These are phyloP conservation scores for Macropodus opercularis DNA, from an alignment of 2,797 vertebrate species.

Conservation along the genomic window DNA sequence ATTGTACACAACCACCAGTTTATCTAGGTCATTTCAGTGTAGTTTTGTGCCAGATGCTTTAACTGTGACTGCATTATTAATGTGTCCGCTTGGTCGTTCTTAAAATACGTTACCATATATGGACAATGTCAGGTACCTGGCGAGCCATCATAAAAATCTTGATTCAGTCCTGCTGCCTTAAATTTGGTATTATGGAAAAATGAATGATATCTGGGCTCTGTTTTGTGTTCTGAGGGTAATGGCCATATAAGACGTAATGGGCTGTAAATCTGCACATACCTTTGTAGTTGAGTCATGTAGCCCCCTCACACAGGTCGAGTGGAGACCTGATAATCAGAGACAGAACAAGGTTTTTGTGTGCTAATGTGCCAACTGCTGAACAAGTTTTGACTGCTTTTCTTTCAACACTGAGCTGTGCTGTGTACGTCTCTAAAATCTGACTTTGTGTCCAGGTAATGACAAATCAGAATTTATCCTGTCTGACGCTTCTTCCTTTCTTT, in stretches of 20 bases:
- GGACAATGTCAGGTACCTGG: constrained; percentile 68
- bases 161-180: constrained; percentile 22
- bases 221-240: constrained; percentile 51
- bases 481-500: constrained; percentile 27
- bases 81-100: constrained; percentile 29
- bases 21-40: too few relatives aligned
- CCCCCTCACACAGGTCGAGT: constrained; percentile 48
- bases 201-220: constrained; percentile 64
- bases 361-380: constrained; percentile 63
- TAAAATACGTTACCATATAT: constrained; percentile 68
- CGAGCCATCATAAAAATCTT: constrained; percentile 58
- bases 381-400: constrained; percentile 39
- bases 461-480: constrained; percentile 41
- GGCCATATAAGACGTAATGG: constrained; percentile 64
- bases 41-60: neutral
- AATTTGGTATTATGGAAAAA: constrained; percentile 66
- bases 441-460: constrained; percentile 36
- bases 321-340: constrained; percentile 67
- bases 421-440: constrained; percentile 28
- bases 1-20: too few relatives aligned
- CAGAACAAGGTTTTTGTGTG: constrained; percentile 56
- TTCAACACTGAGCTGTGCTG: constrained; percentile 23
- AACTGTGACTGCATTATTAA: constrained; percentile 24
- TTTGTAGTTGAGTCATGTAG: constrained; percentile 70
- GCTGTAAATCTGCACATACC: constrained; percentile 77